Conservation (phyloP, 2,797 vertebrate species). For the Anguilla obscura region DNA sequence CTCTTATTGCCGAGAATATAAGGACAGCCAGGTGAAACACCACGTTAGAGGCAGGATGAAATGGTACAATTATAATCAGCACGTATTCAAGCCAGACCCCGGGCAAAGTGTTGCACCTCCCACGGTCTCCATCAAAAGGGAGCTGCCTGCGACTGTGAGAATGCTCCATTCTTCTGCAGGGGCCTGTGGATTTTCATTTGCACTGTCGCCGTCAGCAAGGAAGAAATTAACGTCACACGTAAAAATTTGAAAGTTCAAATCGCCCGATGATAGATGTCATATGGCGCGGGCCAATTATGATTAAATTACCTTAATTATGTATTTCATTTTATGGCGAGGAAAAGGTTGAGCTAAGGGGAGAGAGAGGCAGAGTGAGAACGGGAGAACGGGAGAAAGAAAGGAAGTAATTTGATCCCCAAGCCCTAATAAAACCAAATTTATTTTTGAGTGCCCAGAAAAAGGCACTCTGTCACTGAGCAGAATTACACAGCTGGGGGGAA, state of each 20-base stretch:
- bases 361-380: slow-evolving; percentile 20
- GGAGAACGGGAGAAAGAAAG: slow-evolving; percentile 33
- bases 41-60: neutral
- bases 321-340: slow-evolving; percentile 56
- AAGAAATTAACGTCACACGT: slow-evolving; percentile 1
- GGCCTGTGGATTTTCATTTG: neutral
- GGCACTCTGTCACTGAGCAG: slow-evolving; percentile 45
- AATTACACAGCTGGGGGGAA: slow-evolving; percentile 42
- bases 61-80: slow-evolving; percentile 3
- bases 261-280: slow-evolving; percentile 63
- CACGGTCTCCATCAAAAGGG: slow-evolving; percentile 62
- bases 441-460: slow-evolving; percentile 70
- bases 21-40: neutral
- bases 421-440: slow-evolving; percentile 69
- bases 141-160: neutral
- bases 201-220: neutral
- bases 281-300: slow-evolving; percentile 65
- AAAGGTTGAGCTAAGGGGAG: slow-evolving; percentile 31
- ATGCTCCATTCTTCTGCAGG: neutral
- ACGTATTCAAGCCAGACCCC: neutral
- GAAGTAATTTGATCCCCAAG: slow-evolving; percentile 55
- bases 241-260: slow-evolving; percentile 55
- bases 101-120: slow-evolving; percentile 65
- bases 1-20: neutral
- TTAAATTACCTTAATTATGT: slow-evolving; percentile 67